phyloP scores from a whole-genome alignment of 1,140 invertebrate species.

The Prorops nasuta region DNA sequence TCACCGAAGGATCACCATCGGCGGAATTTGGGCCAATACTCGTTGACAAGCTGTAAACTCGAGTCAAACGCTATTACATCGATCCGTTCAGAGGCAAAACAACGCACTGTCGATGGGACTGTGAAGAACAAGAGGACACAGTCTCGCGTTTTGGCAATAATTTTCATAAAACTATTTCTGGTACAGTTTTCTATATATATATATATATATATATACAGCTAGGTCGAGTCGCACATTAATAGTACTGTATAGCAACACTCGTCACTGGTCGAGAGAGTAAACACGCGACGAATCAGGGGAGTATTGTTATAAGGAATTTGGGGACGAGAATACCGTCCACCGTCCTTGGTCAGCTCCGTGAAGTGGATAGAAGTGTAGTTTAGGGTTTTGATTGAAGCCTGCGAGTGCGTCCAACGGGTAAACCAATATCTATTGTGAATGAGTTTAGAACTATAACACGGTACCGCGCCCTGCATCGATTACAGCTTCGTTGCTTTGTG shows the following conservation, averaged over 20 bases:
- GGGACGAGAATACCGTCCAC: constrained; percentile 11
- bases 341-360: constrained; percentile 1
- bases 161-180: no score
- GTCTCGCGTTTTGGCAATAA: no score
- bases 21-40: not conserved
- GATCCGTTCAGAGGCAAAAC: no score
- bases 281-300: constrained; percentile 14
- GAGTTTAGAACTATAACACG: no score
- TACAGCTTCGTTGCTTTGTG: no score
- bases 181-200: no score
- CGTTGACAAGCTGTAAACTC: constrained; percentile 24
- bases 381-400: constrained; percentile 20
- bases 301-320: constrained; percentile 22
- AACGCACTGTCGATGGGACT: no score
- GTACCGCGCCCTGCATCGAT: no score
- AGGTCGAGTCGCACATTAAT: no score
- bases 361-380: constrained; percentile 19
- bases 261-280: constrained; percentile 12
- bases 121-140: no score
- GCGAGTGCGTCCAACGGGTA: constrained; percentile 20
- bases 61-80: constrained; percentile 19
- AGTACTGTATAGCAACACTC: constrained; percentile 13
- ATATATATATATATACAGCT: no score
- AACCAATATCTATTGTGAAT: constrained; percentile 24
- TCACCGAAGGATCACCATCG: constrained; percentile 8